Conservation (phyloP, 2,113 vertebrate genomes). For the Microtus pennsylvanicus region DNA sequence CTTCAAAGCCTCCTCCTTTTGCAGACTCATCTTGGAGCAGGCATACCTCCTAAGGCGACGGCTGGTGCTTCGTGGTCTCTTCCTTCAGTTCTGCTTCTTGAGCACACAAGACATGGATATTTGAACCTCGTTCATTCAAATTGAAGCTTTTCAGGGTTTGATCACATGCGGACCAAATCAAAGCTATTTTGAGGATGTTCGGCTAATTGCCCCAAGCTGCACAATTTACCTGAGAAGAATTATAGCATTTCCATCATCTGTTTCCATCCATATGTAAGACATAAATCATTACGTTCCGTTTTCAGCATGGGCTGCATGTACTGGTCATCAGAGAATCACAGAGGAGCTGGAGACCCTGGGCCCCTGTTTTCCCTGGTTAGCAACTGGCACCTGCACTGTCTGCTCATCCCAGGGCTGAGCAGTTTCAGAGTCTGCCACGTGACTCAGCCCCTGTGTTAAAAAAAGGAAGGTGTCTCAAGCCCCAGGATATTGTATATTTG, state of each 20-base stretch:
- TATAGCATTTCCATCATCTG: neutral
- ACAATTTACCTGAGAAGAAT: constrained; percentile 79
- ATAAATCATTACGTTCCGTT: neutral
- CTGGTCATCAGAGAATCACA: neutral
- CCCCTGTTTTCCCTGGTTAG: neutral
- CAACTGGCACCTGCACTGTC: neutral
- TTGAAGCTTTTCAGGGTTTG: constrained; percentile 56
- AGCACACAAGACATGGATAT: constrained; percentile 47
- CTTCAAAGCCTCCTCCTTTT: constrained; percentile 1
- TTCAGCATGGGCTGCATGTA: neutral
- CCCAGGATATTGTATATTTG: neutral
- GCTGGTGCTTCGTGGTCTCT: constrained; percentile 45
- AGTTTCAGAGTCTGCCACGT: neutral
- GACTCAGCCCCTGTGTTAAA: neutral
- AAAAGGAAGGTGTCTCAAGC: neutral
- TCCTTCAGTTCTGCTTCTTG: constrained; percentile 69
- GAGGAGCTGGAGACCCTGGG: neutral
- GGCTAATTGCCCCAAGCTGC: constrained; percentile 73
- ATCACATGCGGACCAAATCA: constrained; percentile 31
- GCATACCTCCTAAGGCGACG: constrained; percentile 22
- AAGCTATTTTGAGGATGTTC: constrained; percentile 77
- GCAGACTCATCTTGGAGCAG: neutral
- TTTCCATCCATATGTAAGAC: constrained; percentile 42
- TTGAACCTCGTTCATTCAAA: constrained; percentile 70
- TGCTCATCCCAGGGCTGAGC: neutral